Evolutionary conservation across 2,797 vertebrate genomes (phyloP).

Genomic region (Numenius phaeopus): DNA sequence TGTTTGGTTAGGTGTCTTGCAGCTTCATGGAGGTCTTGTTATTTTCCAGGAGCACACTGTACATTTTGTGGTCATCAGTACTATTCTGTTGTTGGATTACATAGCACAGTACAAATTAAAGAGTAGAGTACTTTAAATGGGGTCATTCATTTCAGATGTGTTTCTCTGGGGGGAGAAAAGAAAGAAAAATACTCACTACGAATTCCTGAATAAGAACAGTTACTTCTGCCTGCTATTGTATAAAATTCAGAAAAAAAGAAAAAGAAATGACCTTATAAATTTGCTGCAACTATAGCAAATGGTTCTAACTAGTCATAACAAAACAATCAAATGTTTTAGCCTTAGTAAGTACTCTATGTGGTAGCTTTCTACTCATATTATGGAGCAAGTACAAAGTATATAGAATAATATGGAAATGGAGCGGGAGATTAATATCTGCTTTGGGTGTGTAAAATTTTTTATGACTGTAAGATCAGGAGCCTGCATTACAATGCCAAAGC

Average conservation of each 20-base stretch:
- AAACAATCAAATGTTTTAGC: background rate
- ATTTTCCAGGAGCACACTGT: slow-evolving; percentile 53
- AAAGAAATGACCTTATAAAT: background rate
- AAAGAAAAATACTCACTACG: slow-evolving; percentile 28
- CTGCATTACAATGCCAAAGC: background rate
- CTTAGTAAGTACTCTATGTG: background rate
- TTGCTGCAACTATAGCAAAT: background rate
- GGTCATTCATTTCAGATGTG: slow-evolving; percentile 19
- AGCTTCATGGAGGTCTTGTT: slow-evolving; percentile 3
- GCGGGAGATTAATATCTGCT: slow-evolving; percentile 1
- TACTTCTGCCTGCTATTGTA: background rate
- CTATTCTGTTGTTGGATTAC: slow-evolving; percentile 26
- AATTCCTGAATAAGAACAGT: background rate
- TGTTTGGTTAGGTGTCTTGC: background rate
- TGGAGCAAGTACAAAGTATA: background rate
- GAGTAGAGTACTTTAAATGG: background rate
- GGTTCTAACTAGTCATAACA: slow-evolving; percentile 26
- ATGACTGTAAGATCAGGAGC: background rate
- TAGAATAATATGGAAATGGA: background rate
- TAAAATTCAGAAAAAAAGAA: background rate
- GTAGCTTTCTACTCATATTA: slow-evolving; percentile 9
- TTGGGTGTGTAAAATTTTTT: slow-evolving; percentile 40
- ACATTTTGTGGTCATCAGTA: slow-evolving; percentile 50
- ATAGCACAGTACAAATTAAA: slow-evolving; percentile 48
- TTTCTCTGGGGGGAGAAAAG: background rate